Conservation (phyloP, 2,797 vertebrate species). For the Simalia tracyae region DNA sequence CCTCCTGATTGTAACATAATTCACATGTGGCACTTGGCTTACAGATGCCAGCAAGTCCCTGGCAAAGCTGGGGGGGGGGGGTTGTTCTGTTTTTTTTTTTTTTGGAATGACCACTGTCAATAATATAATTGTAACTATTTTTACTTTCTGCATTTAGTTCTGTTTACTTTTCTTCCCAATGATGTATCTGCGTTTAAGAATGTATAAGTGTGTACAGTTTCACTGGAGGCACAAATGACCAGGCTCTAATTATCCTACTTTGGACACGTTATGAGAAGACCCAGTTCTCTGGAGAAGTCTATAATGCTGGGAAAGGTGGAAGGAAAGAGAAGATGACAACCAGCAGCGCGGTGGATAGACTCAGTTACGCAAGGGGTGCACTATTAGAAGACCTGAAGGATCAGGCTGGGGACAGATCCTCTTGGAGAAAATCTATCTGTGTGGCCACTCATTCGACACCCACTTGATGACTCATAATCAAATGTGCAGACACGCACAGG, state of each 20-base stretch:
- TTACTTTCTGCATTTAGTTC: neutral
- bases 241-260: neutral
- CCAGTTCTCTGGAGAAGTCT: neutral
- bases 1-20: neutral
- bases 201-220: neutral
- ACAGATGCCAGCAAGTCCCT: neutral
- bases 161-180: neutral
- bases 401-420: neutral
- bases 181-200: neutral
- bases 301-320: neutral
- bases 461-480: neutral
- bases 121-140: neutral
- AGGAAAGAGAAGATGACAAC: neutral
- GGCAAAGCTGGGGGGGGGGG: neutral
- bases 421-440: neutral
- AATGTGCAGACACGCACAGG: neutral
- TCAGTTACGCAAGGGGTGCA: neutral
- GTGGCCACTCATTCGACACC: neutral
- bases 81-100: neutral
- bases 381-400: neutral
- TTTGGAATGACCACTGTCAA: neutral
- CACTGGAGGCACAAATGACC: neutral
- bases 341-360: neutral
- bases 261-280: neutral
- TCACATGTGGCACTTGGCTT: neutral